phyloP scores from a whole-genome alignment of 2,797 vertebrate species.

The Chelmon rostratus region DNA sequence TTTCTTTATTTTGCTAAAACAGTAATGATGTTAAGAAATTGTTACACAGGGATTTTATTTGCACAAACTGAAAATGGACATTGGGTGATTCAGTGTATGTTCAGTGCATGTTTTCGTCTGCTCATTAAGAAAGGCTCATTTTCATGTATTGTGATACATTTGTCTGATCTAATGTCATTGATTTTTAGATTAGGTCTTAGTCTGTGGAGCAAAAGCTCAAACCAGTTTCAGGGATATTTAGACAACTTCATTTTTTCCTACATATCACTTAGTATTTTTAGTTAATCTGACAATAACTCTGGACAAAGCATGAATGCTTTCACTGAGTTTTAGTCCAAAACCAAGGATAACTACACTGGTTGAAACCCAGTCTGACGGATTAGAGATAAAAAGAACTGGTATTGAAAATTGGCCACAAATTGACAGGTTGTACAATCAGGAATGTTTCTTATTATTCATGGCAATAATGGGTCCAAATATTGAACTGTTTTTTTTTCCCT shows the following conservation, averaged over 20 bases:
- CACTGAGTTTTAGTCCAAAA: not conserved
- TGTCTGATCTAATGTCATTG: not conserved
- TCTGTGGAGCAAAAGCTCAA: not conserved
- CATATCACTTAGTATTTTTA: not conserved
- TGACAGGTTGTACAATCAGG: not conserved
- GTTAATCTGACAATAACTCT: not conserved
- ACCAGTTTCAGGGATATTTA: not conserved
- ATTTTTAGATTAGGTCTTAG: not conserved
- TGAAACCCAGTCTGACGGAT: not conserved
- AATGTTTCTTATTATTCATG: constrained; percentile 11
- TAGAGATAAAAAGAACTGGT: not conserved
- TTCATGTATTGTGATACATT: not conserved
- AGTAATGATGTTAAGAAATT: constrained; percentile 43
- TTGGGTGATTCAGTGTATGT: not conserved
- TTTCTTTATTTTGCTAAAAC: constrained; percentile 1
- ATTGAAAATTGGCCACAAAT: not conserved
- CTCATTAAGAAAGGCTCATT: constrained; percentile 13
- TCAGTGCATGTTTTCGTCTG: constrained; percentile 11
- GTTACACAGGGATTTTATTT: constrained; percentile 35
- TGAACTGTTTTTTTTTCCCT: not conserved
- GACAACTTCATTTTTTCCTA: not conserved
- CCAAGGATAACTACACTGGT: not conserved
- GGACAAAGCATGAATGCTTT: not conserved
- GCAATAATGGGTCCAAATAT: not conserved
- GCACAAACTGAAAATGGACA: constrained; percentile 29